Base-by-base conservation (phyloP, 2,797 vertebrate species). In the Argentina silus region DNA sequence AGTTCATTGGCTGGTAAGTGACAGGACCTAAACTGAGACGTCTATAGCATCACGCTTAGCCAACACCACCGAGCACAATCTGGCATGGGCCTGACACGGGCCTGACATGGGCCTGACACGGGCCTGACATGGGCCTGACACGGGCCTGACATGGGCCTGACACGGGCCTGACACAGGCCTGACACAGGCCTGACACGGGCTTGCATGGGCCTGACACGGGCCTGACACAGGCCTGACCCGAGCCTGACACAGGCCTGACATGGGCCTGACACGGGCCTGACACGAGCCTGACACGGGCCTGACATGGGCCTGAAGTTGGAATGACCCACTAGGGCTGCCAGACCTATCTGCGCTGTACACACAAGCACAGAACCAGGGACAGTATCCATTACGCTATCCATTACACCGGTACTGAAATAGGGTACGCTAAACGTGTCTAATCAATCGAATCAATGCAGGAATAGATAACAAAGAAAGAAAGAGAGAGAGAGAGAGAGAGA, bases 1-100 rank as follows among this genome's bases (percentile, higher is more conserved):
- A 90, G 86, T 90, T 87, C 77, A 89, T 82, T 89, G 86, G 74
- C 76, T 89, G 75, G 70, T 78, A 87, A 87, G 78, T 90, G 85
- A 85, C 79, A 81, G 77, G 76, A 73, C 64, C 76, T 84, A 84
- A 86, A 89, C 74, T 83, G 75, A 87, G 78, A 86, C 36, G 64
- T 89, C 80, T 75, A 78, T 75, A 36, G 27, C 74, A 80, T 69
- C 78, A 80, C 64, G 83, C 78, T 55, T 70, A 74, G 48, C 70
- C 59, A 44, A 64, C 69, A 69, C 56, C 44, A 61, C 15, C 42
- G 72, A 42, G 36, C 17, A 65, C 63, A 53, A 36, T 6, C 8
- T 17, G 51, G 42, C 27, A 3, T 55, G 15, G 19, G 15, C 15
- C n/a, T n/a, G 45, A 51, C 47, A 44, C 48, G 10, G n/a, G 36